phyloP scores from a whole-genome alignment of 1,140 invertebrate genomes.

The Rhagoletis zephyria region DNA sequence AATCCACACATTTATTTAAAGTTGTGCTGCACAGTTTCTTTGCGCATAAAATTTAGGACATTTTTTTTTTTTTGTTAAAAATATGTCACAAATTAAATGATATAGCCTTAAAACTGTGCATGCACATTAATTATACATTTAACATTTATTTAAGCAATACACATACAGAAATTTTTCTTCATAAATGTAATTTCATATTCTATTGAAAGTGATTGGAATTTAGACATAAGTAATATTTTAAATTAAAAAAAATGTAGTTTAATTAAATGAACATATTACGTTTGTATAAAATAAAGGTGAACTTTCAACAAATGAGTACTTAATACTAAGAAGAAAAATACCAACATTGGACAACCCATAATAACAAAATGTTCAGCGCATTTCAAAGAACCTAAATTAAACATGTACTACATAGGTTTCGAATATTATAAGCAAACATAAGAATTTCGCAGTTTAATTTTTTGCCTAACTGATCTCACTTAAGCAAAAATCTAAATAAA shows the following conservation, averaged over 20 bases:
- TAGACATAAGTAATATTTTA: background rate
- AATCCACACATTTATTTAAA: background rate
- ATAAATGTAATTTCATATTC: background rate
- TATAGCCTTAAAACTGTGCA: background rate
- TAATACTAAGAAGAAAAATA: background rate
- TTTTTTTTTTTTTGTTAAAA: background rate
- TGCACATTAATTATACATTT: background rate
- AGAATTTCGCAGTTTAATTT: too few relatives aligned
- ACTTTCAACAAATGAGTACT: conserved; percentile 25
- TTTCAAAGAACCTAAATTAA: too few relatives aligned
- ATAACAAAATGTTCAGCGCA: background rate
- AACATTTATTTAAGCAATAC: background rate
- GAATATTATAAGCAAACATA: background rate
- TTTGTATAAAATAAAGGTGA: background rate
- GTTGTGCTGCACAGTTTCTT: background rate
- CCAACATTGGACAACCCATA: conserved; percentile 12
- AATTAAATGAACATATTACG: background rate
- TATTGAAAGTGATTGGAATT: background rate
- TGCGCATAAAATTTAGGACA: too few relatives aligned
- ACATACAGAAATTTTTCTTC: background rate
- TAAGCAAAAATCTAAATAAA: background rate
- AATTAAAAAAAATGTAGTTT: background rate
- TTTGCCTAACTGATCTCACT: too few relatives aligned
- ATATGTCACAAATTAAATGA: background rate
- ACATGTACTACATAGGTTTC: too few relatives aligned